These are phyloP conservation scores for Eulimnadia texana DNA, from an alignment of 1,140 invertebrate species.

Conservation along the genomic window DNA sequence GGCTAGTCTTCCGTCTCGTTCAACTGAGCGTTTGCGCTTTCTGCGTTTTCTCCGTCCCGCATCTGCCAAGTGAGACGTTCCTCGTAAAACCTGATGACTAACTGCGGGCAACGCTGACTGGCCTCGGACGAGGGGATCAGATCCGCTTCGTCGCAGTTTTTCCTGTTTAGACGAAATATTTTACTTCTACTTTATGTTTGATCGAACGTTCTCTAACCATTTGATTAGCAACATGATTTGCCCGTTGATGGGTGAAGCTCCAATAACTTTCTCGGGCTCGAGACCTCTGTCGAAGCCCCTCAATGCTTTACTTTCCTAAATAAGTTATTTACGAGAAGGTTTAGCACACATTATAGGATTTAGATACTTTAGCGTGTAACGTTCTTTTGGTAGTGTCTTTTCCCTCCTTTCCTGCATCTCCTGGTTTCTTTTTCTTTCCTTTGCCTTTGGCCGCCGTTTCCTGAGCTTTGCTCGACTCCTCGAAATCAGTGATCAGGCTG, in stretches of 20 bases:
- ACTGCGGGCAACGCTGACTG: slow-evolving; percentile 81
- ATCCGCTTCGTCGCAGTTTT: slow-evolving; percentile 88
- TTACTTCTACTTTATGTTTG: not conserved
- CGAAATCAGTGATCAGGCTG: slow-evolving; percentile 78
- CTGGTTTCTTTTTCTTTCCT: slow-evolving; percentile 26
- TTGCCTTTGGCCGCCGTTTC: slow-evolving; percentile 23
- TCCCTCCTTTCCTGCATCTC: slow-evolving; percentile 20
- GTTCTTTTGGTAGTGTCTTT: slow-evolving; percentile 19
- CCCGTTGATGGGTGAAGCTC: slow-evolving; percentile 84
- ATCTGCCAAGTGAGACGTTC: slow-evolving; percentile 84
- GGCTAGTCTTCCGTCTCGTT: too few relatives aligned
- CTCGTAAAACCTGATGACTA: slow-evolving; percentile 93
- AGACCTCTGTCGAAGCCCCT: slow-evolving; percentile 79
- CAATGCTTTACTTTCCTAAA: slow-evolving; percentile 40
- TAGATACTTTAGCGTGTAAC: slow-evolving; percentile 25
- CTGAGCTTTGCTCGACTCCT: slow-evolving; percentile 57
- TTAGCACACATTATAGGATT: not conserved
- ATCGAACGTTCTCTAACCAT: slow-evolving; percentile 40
- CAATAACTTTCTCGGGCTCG: slow-evolving; percentile 86
- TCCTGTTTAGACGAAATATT: slow-evolving; percentile 33
- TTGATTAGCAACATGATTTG: slow-evolving; percentile 96
- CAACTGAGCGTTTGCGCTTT: not conserved
- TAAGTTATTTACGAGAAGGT: too few relatives aligned
- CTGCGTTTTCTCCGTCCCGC: slow-evolving; percentile 28
- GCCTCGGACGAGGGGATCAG: slow-evolving; percentile 79